Percentiles rank a stretch among this genome's conserved stretches.
Evolutionary conservation across 2,888 invertebrate species (phyloP).

Genomic region (Agonopterix arenella): DNA sequence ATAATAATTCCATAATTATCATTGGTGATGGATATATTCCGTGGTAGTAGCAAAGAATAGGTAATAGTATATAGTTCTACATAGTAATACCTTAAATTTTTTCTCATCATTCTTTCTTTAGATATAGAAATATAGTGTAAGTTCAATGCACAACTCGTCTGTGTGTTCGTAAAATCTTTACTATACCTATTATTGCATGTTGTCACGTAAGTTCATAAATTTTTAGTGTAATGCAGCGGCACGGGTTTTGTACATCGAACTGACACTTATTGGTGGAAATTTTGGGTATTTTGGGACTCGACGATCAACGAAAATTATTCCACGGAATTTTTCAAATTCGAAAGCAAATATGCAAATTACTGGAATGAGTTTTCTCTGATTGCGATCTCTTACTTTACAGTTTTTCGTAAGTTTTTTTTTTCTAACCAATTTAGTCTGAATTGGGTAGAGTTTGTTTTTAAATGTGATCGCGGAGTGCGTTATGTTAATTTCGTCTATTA

Average conservation of each 20-base stretch:
- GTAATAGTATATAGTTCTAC: no score
- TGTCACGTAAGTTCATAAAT: constrained; percentile 38
- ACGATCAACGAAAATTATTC: constrained; percentile 6
- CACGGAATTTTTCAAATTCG: constrained; percentile 5
- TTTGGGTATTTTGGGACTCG: constrained; percentile 15
- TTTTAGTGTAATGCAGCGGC: constrained; percentile 33
- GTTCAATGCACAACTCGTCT: background rate
- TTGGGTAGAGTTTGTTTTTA: no score
- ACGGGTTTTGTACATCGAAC: constrained; percentile 20
- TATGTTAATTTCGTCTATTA: no score
- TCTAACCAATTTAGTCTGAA: background rate
- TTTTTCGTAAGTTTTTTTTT: constrained; percentile 1
- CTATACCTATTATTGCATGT: constrained; percentile 26
- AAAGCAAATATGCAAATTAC: constrained; percentile 8
- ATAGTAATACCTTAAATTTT: no score
- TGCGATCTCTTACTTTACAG: constrained; percentile 6
- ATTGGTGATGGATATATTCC: no score
- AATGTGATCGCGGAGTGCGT: no score
- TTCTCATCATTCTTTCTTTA: no score
- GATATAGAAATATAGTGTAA: no score
- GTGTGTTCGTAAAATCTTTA: constrained; percentile 20
- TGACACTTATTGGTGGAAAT: constrained; percentile 18
- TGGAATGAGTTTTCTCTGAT: constrained; percentile 10
- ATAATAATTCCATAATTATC: no score
- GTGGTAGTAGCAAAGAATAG: no score